Conservation (phyloP, 2,113 vertebrate genomes). For the Archilochus colubris region DNA sequence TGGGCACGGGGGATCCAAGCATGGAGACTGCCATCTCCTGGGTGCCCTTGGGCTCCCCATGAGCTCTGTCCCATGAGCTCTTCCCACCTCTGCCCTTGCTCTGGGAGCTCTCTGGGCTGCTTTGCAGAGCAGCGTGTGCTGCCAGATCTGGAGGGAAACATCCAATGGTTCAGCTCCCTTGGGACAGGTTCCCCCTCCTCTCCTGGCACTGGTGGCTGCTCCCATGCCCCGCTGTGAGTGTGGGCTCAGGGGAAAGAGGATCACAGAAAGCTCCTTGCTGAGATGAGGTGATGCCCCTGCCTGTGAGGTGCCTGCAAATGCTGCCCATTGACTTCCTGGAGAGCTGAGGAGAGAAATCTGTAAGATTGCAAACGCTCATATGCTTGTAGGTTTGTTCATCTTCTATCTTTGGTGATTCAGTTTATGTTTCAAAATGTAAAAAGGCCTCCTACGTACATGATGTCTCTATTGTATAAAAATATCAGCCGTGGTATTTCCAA, state of each 20-base stretch:
- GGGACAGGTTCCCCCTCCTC: background rate
- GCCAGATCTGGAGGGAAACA: rapidly evolving
- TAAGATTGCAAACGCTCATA: background rate
- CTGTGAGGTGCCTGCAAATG: background rate
- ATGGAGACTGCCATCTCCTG: background rate
- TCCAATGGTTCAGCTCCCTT: background rate
- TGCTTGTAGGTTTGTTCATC: conserved; percentile 38
- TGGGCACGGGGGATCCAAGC: background rate
- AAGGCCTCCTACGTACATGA: conserved; percentile 60
- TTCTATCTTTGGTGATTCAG: conserved; percentile 45
- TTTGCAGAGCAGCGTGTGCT: rapidly evolving
- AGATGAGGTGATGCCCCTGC: background rate
- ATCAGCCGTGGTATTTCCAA: conserved; percentile 30
- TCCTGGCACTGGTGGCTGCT: background rate
- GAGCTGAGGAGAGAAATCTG: background rate
- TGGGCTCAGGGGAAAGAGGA: background rate
- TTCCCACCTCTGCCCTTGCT: rapidly evolving
- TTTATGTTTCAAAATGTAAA: conserved; percentile 56
- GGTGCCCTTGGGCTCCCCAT: rapidly evolving
- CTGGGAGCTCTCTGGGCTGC: background rate
- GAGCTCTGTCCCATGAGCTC: background rate
- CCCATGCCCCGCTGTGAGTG: rapidly evolving
- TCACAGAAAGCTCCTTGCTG: background rate
- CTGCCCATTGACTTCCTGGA: background rate
- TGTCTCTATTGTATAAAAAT: conserved; percentile 68